Base-by-base conservation (phyloP, 2,888 invertebrate genomes). In the Sarcophaga carnaria region DNA sequence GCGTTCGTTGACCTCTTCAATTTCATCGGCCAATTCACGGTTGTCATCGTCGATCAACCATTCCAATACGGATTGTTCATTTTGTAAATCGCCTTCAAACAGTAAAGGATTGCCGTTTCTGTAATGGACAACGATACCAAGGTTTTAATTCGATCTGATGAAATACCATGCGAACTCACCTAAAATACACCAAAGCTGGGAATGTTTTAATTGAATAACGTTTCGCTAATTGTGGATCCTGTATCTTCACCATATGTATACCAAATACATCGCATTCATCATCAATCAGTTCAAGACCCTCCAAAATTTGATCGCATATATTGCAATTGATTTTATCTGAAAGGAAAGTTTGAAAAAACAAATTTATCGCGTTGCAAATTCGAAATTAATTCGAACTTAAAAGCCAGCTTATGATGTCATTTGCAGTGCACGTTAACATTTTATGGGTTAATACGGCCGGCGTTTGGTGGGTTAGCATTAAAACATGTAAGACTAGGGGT, bases 21-120 rank as follows among this genome's bases (percentile, higher is more conserved):
- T 98, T 94, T 98, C 98, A 94, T 98, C 98, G 25, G 97, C 97
- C 89, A 98, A 93, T 94, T 98, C 98, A 17, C 98, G 95, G 92
- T 98, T 98, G 88, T 98, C 98, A 91, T 98, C 98, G 92, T 98
- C 98, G 89, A 97, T 96, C 3, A 98, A 94, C 98, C 98, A 98
- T 93, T 98, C 98, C 77, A 98, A 94, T 45, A 98, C 97, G 0
- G 97, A 97, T 90, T 97, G 97, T 93, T 98, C 98, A 91, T 98
- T 98, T 94, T 97, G 97, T 72, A 98, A 94, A 94, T 98, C 98
- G 45, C 98, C 98, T 95, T 97, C 97, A 91, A 97, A 98, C 10
- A 98, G 93, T 59, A 97, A 94, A 8, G 98, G 98, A 93, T 98
- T 98, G 70, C 98, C 98, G 90, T 97, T 98, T 91, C 97, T 96